These are phyloP conservation scores for Escarpia spicata DNA, from an alignment of 2,888 invertebrate genomes.

Conservation along the genomic window DNA sequence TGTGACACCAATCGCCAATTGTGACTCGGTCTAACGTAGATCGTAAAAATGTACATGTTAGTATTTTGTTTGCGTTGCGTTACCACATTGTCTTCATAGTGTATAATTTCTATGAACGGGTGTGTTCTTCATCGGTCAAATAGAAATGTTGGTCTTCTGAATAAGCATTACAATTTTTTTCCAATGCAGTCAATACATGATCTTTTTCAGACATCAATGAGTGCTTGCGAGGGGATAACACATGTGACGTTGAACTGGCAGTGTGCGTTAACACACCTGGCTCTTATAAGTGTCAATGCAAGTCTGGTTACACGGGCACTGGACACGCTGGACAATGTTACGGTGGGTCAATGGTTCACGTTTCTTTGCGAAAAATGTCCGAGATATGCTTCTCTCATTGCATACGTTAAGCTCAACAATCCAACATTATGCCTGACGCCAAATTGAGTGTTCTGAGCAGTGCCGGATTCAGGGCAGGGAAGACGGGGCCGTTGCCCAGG, in stretches of 20 bases:
- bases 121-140: not conserved
- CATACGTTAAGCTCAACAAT: not conserved
- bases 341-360: not conserved
- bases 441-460: not conserved
- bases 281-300: slow-evolving; percentile 23
- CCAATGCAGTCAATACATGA: not conserved
- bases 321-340: not conserved
- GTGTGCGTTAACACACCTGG: slow-evolving; percentile 23
- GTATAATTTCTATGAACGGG: not conserved
- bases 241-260: slow-evolving; percentile 17
- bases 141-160: not conserved
- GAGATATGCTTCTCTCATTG: not conserved
- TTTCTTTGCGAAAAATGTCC: not conserved
- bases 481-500: too few relatives aligned
- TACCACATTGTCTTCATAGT: not conserved
- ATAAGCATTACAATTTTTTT: not conserved
- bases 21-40: not conserved
- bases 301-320: slow-evolving; percentile 18
- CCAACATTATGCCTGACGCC: not conserved
- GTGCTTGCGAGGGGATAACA: slow-evolving; percentile 18
- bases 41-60: not conserved
- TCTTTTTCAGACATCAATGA: slow-evolving; percentile 22
- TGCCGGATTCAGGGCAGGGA: too few relatives aligned
- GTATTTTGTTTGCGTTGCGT: not conserved
- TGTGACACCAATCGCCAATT: too few relatives aligned